Evolutionary conservation across 1,140 invertebrate genomes (phyloP), one percentile per base, ranked within the genome.

Genomic region (Bombus polaris): DNA sequence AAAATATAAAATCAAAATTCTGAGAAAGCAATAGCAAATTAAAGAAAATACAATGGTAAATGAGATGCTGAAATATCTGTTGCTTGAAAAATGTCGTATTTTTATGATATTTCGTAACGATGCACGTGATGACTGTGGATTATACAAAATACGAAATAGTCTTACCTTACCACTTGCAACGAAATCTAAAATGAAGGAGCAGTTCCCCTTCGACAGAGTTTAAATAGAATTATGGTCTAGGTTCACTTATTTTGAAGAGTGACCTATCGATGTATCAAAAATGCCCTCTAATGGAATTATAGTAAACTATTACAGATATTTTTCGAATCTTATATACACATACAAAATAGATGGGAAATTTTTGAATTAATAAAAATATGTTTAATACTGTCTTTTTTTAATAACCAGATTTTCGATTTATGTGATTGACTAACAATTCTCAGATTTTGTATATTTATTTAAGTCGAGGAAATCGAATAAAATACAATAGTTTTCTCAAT

Each of bases 11-110:
- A 59, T 12, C 3, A 57, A 87, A 80, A 28, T 72, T 86, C 1
- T 5, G 35, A 39, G 32, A 22, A 22, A 35, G 10, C 35, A 44
- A 3, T 10, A 25, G 39, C 25, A 79, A 79, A 75, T 80, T 70
- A 79, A 70, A 8, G 22, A 83, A 89, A 89, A 90, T 90, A 89
- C 35, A 74, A 15, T 37, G 4, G 15, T 37, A 66, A 74, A 25
- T 39, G 28, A 35, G 57, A 44, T 65, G 59, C 12, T 66, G 47
- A 3, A 35, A 42, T 8, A 42, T 44, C 18, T 81, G 12, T 65
- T 15, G 28, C 53, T 28, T 6, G 22, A 35, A 84, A 57, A 28
- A 47, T 81, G 10, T 44, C 47, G 0, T 28, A 70, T 35, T 25
- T n/a, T 47, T 59, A 39, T 15, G 47, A 15, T n/a, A 44, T 32